Evolutionary conservation across 1,140 invertebrate genomes (phyloP).

Genomic region (Antheraea mylitta): DNA sequence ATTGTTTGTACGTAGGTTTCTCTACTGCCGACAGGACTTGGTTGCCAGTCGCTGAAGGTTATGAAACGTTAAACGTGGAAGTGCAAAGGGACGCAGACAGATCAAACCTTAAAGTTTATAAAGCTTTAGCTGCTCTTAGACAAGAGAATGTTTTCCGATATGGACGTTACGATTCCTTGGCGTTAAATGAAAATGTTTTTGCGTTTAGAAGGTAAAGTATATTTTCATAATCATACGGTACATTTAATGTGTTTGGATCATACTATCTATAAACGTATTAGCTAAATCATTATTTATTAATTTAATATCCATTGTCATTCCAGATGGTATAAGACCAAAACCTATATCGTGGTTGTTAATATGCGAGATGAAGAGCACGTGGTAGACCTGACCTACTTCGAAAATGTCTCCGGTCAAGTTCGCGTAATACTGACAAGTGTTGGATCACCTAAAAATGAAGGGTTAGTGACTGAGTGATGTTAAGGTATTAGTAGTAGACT

Average conservation of each 20-base stretch:
- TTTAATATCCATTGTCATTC: no score
- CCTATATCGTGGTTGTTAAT: slow-evolving; percentile 55
- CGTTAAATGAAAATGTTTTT: slow-evolving; percentile 57
- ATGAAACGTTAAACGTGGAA: slow-evolving; percentile 78
- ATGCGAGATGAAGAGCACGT: slow-evolving; percentile 44
- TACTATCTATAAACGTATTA: slow-evolving; percentile 2
- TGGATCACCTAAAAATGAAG: slow-evolving; percentile 58
- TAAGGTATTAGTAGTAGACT: no score
- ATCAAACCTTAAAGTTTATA: slow-evolving; percentile 75
- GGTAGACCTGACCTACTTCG: slow-evolving; percentile 59
- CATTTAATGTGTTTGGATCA: neutral
- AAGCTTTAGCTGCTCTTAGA: slow-evolving; percentile 47
- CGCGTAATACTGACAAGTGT: slow-evolving; percentile 68
- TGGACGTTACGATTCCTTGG: slow-evolving; percentile 61
- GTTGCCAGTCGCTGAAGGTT: slow-evolving; percentile 85
- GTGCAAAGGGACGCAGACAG: slow-evolving; percentile 50
- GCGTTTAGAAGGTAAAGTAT: slow-evolving; percentile 54
- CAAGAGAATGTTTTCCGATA: slow-evolving; percentile 51
- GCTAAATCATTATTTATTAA: neutral
- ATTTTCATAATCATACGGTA: neutral
- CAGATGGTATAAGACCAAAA: slow-evolving; percentile 54
- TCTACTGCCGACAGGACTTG: slow-evolving; percentile 81
- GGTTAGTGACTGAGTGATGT: slow-evolving; percentile 51
- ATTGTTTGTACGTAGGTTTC: slow-evolving; percentile 75
- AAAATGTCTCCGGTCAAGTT: slow-evolving; percentile 65